Base-by-base conservation (phyloP, 1,140 invertebrate genomes). In the Aphelenchoides avenae region DNA sequence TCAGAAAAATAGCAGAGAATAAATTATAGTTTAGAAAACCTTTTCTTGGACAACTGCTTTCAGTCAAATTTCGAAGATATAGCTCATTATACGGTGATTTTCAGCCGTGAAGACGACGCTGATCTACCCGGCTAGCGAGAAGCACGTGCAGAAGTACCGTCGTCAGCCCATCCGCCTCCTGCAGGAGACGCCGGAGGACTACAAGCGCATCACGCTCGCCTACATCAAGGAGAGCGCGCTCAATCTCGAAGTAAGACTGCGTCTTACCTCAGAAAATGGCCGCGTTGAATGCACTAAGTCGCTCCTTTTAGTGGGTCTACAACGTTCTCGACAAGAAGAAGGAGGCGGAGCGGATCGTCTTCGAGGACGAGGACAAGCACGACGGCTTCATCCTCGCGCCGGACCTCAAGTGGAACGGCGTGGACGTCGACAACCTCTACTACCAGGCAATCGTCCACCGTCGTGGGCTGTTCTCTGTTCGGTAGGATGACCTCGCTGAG, bases 261-360 rank as follows among this genome's bases (percentile, higher is more conserved):
- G 18, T 13, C 11, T 30, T 24, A 52, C 20, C 52, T 33, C 27
- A 33, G 11, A n/a, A 26, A 13, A 13, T 58, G 15, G 4, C 26
- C 34, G 22, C 7, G 54, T 58, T 24, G 20, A 26, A 48, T 6
- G n/a, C 2, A 24, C 27, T n/a, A 55, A 11, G 29, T 36, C 36
- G 24, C 2, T 2, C 30, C 18, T 64, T 69, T 67, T 15, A 65
- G 63, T 97, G 92, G 93, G 86, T 98, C 0, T 88, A 90, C 75
- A 97, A 97, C 78, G 91, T 97, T 64, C 76, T 98, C n/a, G 86
- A 91, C 40, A 89, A 91, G 61, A 89, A 87, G 75, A 85, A 84
- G 52, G 92, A 97, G 82, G 79, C 80, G 6, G 91, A 96, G 24
- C 83, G 87, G 63, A 87, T 97, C 42, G 81, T 94, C 4, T 86